A percentile compares a stretch with the other conserved stretches of the same genome.
Evolutionary conservation across 2,888 invertebrate genomes (phyloP).

Genomic region (Crematogaster levior): DNA sequence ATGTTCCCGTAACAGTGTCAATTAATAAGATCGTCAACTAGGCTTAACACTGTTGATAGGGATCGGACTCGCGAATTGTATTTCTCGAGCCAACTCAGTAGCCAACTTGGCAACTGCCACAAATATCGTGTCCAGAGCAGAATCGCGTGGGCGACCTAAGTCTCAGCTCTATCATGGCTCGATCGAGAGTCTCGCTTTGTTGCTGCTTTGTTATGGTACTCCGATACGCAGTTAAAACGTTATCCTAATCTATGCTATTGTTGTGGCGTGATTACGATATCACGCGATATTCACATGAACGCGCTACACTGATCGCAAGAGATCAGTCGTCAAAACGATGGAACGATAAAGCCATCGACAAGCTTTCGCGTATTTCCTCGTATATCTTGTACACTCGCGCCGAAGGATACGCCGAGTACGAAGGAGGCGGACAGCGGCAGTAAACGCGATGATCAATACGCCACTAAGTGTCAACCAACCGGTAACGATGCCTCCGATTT

Average conservation of each 20-base stretch:
- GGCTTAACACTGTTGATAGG: slow-evolving; percentile 36
- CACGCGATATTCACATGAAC: slow-evolving; percentile 20
- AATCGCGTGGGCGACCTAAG: slow-evolving; percentile 63
- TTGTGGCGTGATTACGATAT: slow-evolving; percentile 38
- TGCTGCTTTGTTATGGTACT: not conserved
- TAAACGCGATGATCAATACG: slow-evolving; percentile 62
- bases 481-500: slow-evolving; percentile 59
- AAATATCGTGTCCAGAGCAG: slow-evolving; percentile 32
- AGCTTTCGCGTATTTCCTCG: slow-evolving; percentile 8
- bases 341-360: slow-evolving; percentile 36
- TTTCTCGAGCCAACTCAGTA: slow-evolving; percentile 60
- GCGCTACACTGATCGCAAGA: not conserved
- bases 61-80: slow-evolving; percentile 45
- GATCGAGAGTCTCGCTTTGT: slow-evolving; percentile 57
- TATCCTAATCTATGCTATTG: slow-evolving; percentile 13
- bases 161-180: slow-evolving; percentile 53
- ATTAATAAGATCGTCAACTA: slow-evolving; percentile 51
- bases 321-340: slow-evolving; percentile 36
- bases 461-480: slow-evolving; percentile 52
- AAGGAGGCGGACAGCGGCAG: slow-evolving; percentile 54
- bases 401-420: slow-evolving; percentile 56
- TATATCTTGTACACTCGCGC: not conserved
- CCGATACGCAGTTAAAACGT: slow-evolving; percentile 1
- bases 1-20: slow-evolving; percentile 31
- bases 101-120: slow-evolving; percentile 49